Base-by-base conservation (phyloP, 1,140 invertebrate species). In the Drosophila nigromelanica region DNA sequence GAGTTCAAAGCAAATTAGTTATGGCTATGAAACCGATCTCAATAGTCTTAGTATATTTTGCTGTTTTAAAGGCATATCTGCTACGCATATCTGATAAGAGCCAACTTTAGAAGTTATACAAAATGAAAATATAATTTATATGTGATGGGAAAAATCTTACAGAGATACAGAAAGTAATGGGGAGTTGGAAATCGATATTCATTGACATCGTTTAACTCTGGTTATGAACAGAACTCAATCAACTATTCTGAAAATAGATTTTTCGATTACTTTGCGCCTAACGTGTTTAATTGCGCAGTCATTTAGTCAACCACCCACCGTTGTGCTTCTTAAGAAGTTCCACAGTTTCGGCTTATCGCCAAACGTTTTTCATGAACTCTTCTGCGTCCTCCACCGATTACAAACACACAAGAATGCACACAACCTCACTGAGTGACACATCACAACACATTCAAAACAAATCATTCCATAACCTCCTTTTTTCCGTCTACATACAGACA, bases 281-380 rank as follows among this genome's bases (percentile, higher is more conserved):
- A 43, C 45, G 18, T 52, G 40, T 33, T 33, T 43, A 64, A 64
- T 56, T 55, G 30, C 42, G 30, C 50, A 55, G 30, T 64, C 40
- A 56, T 35, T 27, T 7, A 64, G 37, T 64, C 24, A 45, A 39
- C 35, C 35, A 37, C 15, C 18, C 35, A n/a, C 3, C 50, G 50
- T 12, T 21, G 11, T 7, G 39, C 12, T 33, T 54, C 24, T 51
- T 30, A 43, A 42, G 40, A 33, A 45, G 5, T 30, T 58, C 27
- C 11, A 58, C 8, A 15, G 5, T 21, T 10, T 8, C 5, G 15
- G 14, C 35, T 40, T 55, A 55, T 40, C 11, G 51, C 33, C 18
- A 1, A 54, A 40, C n/a, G 52, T 7, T 12, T 56, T 30, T 43
- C n/a, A 39, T 30, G 21, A 39, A 43, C 39, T 21, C 15, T 7